Percentiles rank a stretch among this genome's conserved stretches.
These are phyloP conservation scores for Cerceris ruficornis DNA, from an alignment of 2,888 invertebrate genomes.

Conservation along the genomic window DNA sequence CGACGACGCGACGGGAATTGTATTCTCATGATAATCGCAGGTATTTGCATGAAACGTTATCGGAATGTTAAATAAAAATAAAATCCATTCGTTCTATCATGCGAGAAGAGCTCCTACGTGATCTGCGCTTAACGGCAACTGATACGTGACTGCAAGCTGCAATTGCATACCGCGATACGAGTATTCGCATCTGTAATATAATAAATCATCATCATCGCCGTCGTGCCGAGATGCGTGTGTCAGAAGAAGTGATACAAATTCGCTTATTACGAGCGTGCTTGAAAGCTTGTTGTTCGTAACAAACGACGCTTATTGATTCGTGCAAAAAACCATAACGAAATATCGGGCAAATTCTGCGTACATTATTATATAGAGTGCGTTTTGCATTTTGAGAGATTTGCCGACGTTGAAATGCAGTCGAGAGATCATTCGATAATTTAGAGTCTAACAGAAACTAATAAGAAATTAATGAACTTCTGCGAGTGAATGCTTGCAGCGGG, in stretches of 20 bases:
- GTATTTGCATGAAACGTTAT: conserved; percentile 16
- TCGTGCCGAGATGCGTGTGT: neutral
- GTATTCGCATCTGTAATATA: neutral
- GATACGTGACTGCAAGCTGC: neutral
- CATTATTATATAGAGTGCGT: too few relatives aligned
- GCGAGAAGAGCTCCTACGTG: conserved; percentile 18
- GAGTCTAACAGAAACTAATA: too few relatives aligned
- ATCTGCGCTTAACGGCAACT: conserved; percentile 8
- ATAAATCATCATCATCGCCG: too few relatives aligned
- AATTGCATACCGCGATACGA: neutral
- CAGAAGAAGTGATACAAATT: neutral
- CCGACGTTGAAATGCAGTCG: too few relatives aligned
- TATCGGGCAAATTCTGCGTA: too few relatives aligned
- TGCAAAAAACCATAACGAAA: too few relatives aligned
- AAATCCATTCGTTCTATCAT: conserved; percentile 1
- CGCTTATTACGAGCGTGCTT: conserved; percentile 9
- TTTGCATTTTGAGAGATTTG: too few relatives aligned
- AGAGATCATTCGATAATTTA: too few relatives aligned
- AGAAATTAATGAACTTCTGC: too few relatives aligned
- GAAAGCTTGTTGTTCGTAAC: neutral
- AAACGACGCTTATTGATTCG: too few relatives aligned
- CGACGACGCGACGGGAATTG: too few relatives aligned
- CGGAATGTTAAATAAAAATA: conserved; percentile 36
- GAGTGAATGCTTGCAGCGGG: too few relatives aligned
- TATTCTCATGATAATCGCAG: neutral